Evolutionary conservation across 2,797 vertebrate genomes (phyloP).

Genomic region (Rhinatrema bivittatum): DNA sequence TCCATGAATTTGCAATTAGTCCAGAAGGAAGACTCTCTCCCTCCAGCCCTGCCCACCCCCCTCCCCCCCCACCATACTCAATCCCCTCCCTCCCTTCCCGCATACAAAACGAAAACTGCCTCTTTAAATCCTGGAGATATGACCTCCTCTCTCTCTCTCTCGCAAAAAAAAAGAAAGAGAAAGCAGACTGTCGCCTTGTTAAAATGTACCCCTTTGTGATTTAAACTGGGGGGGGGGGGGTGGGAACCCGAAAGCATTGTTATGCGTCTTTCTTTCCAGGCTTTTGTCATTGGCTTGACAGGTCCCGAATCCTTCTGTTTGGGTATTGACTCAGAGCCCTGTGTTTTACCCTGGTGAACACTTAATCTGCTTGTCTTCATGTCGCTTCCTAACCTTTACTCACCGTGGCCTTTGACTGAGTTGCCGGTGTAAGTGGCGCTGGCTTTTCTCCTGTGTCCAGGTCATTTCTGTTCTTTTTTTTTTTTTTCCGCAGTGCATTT

Average conservation of each 20-base stretch:
- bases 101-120: constrained; percentile 18
- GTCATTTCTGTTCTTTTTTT: too few relatives aligned
- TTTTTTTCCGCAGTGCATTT: too few relatives aligned
- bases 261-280: constrained; percentile 12
- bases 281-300: constrained; percentile 29
- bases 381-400: constrained; percentile 22
- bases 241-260: constrained; percentile 3
- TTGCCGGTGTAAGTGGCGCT: too few relatives aligned
- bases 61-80: too few relatives aligned
- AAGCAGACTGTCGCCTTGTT: constrained; percentile 23
- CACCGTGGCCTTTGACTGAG: neutral
- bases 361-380: constrained; percentile 20
- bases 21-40: constrained; percentile 27
- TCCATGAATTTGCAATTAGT: constrained; percentile 36
- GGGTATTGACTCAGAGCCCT: constrained; percentile 29
- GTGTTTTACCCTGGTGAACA: constrained; percentile 31
- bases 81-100: too few relatives aligned
- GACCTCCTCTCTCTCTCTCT: constrained; percentile 48
- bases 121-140: constrained; percentile 34
- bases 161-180: constrained; percentile 28
- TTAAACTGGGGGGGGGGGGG: constrained; percentile 29
- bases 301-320: constrained; percentile 27
- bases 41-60: too few relatives aligned
- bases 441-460: too few relatives aligned
- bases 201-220: constrained; percentile 36